Conservation (phyloP, 2,888 invertebrate genomes). For the Agrilus biguttatus region DNA sequence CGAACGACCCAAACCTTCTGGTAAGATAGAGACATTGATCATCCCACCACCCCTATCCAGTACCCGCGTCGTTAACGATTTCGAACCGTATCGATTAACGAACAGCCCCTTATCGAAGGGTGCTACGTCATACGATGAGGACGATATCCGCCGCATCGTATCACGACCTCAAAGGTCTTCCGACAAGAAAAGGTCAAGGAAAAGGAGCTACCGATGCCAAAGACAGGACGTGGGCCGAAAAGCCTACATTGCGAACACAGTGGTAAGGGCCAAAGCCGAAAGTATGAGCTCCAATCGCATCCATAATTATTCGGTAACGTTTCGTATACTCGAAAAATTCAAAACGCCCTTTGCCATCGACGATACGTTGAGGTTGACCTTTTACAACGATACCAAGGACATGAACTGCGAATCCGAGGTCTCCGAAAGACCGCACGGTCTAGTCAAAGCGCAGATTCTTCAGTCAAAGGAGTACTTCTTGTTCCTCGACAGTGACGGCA, state of each 20-base stretch:
- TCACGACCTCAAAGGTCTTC: conserved; percentile 16
- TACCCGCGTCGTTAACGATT: conserved; percentile 2
- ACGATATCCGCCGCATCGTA: conserved; percentile 11
- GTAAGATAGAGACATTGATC: conserved; percentile 9
- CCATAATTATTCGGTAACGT: conserved; percentile 48
- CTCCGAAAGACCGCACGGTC: conserved; percentile 20
- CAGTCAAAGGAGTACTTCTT: conserved; percentile 43
- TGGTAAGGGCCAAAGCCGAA: conserved; percentile 49
- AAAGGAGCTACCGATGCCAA: conserved; percentile 36
- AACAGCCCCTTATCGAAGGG: conserved; percentile 3
- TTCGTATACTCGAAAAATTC: conserved; percentile 47
- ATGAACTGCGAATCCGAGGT: conserved; percentile 22
- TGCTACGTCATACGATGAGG: conserved; percentile 2
- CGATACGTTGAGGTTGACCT: conserved; percentile 37
- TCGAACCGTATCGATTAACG: conserved; percentile 2
- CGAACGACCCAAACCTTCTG: neutral
- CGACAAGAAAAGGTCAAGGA: conserved; percentile 8
- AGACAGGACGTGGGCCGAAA: conserved; percentile 48
- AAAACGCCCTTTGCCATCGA: conserved; percentile 36
- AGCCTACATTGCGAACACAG: conserved; percentile 48
- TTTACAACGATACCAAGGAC: conserved; percentile 29
- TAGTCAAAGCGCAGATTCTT: conserved; percentile 40
- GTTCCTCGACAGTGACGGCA: conserved; percentile 42
- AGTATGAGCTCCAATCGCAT: conserved; percentile 44
- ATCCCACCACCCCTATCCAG: conserved; percentile 3